phyloP scores from a whole-genome alignment of 2,888 invertebrate genomes.

The Diadegma fenestrale region DNA sequence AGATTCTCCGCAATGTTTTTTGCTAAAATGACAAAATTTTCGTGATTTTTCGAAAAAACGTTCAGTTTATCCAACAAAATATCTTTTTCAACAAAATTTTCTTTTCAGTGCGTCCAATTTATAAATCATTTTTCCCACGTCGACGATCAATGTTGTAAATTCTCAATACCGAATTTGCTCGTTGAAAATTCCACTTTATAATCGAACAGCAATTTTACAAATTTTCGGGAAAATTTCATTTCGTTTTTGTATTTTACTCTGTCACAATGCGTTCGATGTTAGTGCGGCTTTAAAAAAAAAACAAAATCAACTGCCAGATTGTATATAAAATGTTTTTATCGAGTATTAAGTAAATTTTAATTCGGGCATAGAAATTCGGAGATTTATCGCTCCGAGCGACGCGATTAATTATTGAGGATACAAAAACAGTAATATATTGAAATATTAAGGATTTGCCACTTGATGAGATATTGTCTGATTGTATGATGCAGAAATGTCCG shows the following conservation, averaged over 20 bases:
- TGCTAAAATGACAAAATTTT: too few species aligned
- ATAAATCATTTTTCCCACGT: neutral
- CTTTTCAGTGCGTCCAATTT: too few species aligned
- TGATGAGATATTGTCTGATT: neutral
- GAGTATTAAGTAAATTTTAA: slow-evolving; percentile 8
- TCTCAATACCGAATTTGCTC: neutral
- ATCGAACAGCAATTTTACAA: neutral
- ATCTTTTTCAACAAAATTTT: too few species aligned
- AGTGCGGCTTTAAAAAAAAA: slow-evolving; percentile 29
- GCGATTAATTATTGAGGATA: slow-evolving; percentile 1
- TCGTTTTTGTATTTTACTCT: slow-evolving; percentile 31
- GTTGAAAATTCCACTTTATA: neutral
- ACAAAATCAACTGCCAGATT: slow-evolving; percentile 22
- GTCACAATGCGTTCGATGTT: slow-evolving; percentile 45
- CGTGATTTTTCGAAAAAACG: too few species aligned
- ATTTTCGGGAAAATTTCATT: neutral
- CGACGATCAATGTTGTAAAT: neutral
- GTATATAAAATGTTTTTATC: slow-evolving; percentile 22
- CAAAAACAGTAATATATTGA: neutral
- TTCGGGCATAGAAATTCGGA: neutral
- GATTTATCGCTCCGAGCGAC: neutral
- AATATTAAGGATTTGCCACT: slow-evolving; percentile 9
- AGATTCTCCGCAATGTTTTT: too few species aligned
- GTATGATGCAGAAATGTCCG: slow-evolving; percentile 36
- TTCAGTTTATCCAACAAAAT: too few species aligned